These are phyloP conservation scores for Notolepis coatsorum DNA, from an alignment of 2,797 vertebrate species.

Conservation along the genomic window DNA sequence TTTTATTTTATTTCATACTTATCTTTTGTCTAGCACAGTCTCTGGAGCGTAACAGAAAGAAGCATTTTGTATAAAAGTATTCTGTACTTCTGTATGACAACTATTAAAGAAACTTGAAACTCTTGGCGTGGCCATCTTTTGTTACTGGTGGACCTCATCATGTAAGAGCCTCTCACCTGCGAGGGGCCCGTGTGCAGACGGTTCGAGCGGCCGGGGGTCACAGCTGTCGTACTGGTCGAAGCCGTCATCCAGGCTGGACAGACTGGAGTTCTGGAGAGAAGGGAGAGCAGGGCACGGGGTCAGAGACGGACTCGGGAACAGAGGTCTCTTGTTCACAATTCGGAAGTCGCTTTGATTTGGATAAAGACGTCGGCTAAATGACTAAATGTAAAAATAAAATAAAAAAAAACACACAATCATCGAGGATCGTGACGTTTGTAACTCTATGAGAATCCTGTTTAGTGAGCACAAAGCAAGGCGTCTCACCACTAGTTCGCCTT, in stretches of 20 bases:
- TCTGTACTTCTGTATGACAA: no score
- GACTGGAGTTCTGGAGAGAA: slow-evolving; percentile 79
- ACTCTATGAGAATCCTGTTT: not conserved
- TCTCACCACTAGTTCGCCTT: slow-evolving; percentile 80
- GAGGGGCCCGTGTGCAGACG: slow-evolving; percentile 40
- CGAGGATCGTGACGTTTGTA: not conserved
- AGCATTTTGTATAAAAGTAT: no score
- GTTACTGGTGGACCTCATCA: not conserved
- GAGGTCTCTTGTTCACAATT: no score
- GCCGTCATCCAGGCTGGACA: slow-evolving; percentile 79
- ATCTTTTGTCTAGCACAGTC: no score
- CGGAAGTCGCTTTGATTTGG: no score
- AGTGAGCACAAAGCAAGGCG: not conserved
- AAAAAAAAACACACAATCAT: not conserved
- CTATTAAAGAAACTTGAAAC: no score
- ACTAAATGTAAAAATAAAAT: no score
- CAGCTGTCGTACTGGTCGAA: slow-evolving; percentile 61
- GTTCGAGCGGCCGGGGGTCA: slow-evolving; percentile 40
- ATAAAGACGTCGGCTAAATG: no score
- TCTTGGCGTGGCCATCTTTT: no score
- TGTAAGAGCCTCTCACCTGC: slow-evolving; percentile 64
- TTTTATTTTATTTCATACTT: no score
- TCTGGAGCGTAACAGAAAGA: no score
- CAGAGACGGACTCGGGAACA: not conserved
- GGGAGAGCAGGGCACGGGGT: not conserved